Percentiles rank a stretch among this genome's conserved stretches.
These are phyloP conservation scores for Ichneumoninae sp. DNA, from an alignment of 2,888 invertebrate genomes.

Conservation along the genomic window DNA sequence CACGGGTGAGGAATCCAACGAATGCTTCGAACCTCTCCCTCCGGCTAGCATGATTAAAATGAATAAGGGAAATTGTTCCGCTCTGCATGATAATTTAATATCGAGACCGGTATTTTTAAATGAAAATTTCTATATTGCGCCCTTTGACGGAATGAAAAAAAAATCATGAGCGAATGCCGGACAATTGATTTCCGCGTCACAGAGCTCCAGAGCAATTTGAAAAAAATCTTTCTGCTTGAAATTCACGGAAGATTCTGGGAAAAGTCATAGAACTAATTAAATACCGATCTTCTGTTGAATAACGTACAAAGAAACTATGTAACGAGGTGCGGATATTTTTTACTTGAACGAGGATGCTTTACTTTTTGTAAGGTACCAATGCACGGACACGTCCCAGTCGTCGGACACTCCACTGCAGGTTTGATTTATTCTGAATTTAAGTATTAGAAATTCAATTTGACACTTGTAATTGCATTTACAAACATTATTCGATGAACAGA, in stretches of 20 bases:
- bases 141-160: neutral
- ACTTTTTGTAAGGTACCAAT: too few species aligned
- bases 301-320: neutral
- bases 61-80: neutral
- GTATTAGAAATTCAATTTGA: too few species aligned
- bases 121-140: neutral
- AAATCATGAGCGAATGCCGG: neutral
- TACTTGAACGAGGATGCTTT: neutral
- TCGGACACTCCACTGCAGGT: too few species aligned
- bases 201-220: neutral
- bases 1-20: slow-evolving; percentile 27
- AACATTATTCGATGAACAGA: too few species aligned
- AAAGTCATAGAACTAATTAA: neutral
- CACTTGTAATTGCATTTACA: too few species aligned
- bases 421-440: too few species aligned
- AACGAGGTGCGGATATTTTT: neutral
- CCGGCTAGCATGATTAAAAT: neutral
- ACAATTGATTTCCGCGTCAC: neutral
- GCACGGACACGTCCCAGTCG: too few species aligned
- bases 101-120: neutral
- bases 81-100: neutral
- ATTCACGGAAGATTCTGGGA: neutral
- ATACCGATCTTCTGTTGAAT: neutral
- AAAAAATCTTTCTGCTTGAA: neutral
- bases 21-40: slow-evolving; percentile 14